phyloP scores from a whole-genome alignment of 1,140 invertebrate genomes.

The Theocolax elegans region DNA sequence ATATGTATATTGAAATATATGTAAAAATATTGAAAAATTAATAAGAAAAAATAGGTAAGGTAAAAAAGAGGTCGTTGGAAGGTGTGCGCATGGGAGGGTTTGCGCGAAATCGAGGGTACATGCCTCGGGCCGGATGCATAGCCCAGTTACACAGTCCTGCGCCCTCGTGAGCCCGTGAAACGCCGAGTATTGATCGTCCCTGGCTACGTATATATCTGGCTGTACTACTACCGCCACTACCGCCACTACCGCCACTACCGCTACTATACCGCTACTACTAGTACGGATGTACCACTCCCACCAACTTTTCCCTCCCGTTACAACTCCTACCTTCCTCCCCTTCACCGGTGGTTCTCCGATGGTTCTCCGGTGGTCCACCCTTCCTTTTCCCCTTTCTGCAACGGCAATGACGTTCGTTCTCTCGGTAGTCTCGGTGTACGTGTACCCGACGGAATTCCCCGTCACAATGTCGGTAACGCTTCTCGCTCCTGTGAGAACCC shows the following conservation, averaged over 20 bases:
- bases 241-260: neutral
- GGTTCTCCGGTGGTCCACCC: too few species aligned
- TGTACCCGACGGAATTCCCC: too few species aligned
- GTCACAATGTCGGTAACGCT: too few species aligned
- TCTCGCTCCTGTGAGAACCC: too few species aligned
- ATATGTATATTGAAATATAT: too few species aligned
- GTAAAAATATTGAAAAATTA: too few species aligned
- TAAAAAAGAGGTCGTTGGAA: too few species aligned
- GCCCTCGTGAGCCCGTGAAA: slow-evolving; percentile 29
- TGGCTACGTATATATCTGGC: neutral
- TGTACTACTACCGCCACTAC: slow-evolving; percentile 1
- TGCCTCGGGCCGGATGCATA: slow-evolving; percentile 44
- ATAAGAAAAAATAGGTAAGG: too few species aligned
- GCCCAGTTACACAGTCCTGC: slow-evolving; percentile 47
- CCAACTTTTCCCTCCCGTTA: neutral
- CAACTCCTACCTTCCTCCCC: neutral
- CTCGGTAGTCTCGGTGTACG: too few species aligned
- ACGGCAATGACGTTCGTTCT: too few species aligned
- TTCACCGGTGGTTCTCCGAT: neutral
- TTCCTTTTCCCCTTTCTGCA: too few species aligned
- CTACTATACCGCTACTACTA: neutral
- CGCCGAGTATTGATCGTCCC: slow-evolving; percentile 27
- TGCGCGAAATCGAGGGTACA: slow-evolving; percentile 49
- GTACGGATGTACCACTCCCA: neutral
- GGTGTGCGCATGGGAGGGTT: too few species aligned